A percentile compares a stretch with the other conserved stretches of the same genome.
Conservation (phyloP, 2,113 vertebrate species). For the Noctilio leporinus region DNA sequence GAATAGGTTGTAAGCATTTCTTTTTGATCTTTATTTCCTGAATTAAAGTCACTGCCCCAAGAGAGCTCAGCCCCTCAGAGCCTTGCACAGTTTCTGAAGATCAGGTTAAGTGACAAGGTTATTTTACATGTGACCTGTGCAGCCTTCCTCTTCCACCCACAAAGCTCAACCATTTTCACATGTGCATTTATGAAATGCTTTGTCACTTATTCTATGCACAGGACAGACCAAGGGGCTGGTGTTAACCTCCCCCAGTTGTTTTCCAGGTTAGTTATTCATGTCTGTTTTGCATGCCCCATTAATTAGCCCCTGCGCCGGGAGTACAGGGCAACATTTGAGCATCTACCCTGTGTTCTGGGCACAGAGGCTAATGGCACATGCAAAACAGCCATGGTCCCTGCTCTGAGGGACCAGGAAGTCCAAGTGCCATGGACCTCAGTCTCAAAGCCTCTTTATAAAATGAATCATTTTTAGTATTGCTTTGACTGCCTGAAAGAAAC, state of each 20-base stretch:
- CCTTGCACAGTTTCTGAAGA: neutral
- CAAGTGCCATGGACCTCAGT: neutral
- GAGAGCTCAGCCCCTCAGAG: neutral
- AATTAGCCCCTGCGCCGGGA: too few species aligned
- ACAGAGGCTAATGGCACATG: rapidly evolving
- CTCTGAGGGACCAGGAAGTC: neutral
- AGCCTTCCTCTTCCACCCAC: neutral
- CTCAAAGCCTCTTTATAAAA: neutral
- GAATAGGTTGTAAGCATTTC: neutral
- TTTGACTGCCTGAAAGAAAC: neutral
- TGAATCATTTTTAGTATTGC: neutral
- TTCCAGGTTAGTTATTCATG: neutral
- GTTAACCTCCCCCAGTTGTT: neutral
- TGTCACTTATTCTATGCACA: neutral
- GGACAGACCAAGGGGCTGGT: neutral
- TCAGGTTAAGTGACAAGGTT: neutral
- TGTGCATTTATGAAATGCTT: neutral
- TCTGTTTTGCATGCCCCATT: too few species aligned
- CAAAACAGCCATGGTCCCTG: neutral
- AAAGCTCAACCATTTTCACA: neutral
- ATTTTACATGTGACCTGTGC: neutral
- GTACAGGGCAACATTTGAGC: too few species aligned
- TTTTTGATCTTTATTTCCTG: neutral
- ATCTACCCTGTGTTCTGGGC: too few species aligned
- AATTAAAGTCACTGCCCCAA: neutral